These are phyloP conservation scores for Synergus laeviventris DNA, from an alignment of 2,888 invertebrate genomes.

Conservation along the genomic window DNA sequence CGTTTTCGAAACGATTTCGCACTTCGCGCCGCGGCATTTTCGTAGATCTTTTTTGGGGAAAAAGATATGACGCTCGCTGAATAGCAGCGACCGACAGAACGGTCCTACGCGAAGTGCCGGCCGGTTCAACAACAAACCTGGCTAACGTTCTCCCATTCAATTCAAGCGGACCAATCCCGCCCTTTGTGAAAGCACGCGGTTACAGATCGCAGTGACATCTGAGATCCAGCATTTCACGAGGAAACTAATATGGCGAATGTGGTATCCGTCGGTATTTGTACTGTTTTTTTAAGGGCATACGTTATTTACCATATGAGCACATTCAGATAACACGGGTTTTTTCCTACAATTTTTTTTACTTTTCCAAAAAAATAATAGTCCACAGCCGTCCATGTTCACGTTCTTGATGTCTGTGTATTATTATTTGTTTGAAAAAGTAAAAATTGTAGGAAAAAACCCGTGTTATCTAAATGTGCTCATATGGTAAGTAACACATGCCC, in stretches of 20 bases:
- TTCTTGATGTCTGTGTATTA: too few species aligned
- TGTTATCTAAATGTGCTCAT: too few species aligned
- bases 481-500: too few species aligned
- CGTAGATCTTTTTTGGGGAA: conserved; percentile 21
- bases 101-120: conserved; percentile 71
- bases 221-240: not conserved
- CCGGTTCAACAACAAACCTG: conserved; percentile 38
- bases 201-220: conserved; percentile 2
- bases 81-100: conserved; percentile 64
- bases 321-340: too few species aligned
- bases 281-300: too few species aligned
- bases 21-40: conserved; percentile 47
- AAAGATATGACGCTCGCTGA: conserved; percentile 23
- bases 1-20: conserved; percentile 39
- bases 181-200: conserved; percentile 20
- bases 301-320: too few species aligned
- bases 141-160: conserved; percentile 54
- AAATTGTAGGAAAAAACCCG: too few species aligned
- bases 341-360: too few species aligned
- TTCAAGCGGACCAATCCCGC: conserved; percentile 48
- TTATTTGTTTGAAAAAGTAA: too few species aligned
- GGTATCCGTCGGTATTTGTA: not conserved
- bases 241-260: not conserved
- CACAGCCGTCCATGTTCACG: too few species aligned
- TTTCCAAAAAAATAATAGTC: too few species aligned